Conservation (phyloP, 2,888 invertebrate genomes). For the Tolmerus cingulatus region DNA sequence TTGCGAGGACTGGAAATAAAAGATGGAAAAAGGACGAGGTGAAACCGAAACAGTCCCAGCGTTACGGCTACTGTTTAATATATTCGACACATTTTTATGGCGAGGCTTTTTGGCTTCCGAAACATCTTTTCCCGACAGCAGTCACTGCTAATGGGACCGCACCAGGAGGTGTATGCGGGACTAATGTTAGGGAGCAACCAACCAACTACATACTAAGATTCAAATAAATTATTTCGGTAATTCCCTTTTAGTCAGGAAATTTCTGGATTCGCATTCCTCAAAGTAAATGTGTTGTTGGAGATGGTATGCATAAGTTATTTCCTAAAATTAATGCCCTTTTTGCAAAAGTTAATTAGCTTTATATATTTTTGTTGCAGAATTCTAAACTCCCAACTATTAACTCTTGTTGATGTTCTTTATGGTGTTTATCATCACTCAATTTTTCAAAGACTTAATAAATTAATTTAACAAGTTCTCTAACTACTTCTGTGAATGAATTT, state of each 20-base stretch:
- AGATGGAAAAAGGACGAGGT: neutral
- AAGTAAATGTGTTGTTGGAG: no score
- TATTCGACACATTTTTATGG: neutral
- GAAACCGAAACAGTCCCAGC: neutral
- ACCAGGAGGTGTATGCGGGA: neutral
- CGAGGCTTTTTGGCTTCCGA: neutral
- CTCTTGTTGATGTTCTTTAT: no score
- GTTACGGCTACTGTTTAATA: neutral
- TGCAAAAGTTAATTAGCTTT: no score
- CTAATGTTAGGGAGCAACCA: neutral
- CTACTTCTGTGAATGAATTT: no score
- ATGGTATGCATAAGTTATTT: no score
- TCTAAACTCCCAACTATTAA: no score
- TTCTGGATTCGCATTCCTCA: no score
- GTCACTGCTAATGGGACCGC: neutral
- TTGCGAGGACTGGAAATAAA: neutral
- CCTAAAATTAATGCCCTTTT: no score
- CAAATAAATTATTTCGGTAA: neutral
- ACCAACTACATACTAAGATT: neutral
- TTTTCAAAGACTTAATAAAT: no score
- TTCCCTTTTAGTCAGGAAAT: neutral
- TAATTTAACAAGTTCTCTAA: no score
- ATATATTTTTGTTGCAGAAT: no score
- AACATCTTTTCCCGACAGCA: neutral
- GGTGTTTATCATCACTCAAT: no score